Conservation (phyloP, 1,140 invertebrate genomes). For the Triops longicaudatus region DNA sequence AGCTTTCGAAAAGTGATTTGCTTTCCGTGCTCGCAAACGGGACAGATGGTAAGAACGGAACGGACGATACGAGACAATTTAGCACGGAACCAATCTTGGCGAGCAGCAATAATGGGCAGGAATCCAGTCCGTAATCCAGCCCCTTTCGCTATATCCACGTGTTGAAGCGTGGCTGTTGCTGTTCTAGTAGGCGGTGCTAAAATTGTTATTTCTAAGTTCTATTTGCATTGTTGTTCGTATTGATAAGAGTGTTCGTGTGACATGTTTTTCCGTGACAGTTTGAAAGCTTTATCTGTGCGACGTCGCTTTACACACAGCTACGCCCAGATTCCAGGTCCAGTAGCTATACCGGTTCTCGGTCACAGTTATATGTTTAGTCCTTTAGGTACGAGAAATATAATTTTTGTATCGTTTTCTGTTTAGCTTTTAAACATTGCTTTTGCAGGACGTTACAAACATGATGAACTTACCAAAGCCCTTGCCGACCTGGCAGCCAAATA, state of each 20-base stretch:
- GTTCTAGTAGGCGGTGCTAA: too few relatives aligned
- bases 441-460: conserved; percentile 10
- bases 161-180: too few relatives aligned
- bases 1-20: too few relatives aligned
- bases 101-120: too few relatives aligned
- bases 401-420: not conserved
- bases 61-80: too few relatives aligned
- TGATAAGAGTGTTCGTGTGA: not conserved
- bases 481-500: conserved; percentile 19
- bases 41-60: too few relatives aligned
- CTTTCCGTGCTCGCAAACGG: too few relatives aligned
- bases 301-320: not conserved
- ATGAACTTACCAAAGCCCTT: not conserved
- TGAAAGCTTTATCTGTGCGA: not conserved
- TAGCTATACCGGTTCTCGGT: not conserved
- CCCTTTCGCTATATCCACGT: too few relatives aligned
- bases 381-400: not conserved
- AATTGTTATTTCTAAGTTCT: too few relatives aligned
- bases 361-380: not conserved
- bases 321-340: not conserved
- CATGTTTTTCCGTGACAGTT: not conserved
- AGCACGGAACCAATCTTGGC: too few relatives aligned
- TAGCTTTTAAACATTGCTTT: not conserved
- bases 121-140: too few relatives aligned
- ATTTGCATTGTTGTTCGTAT: too few relatives aligned